A percentile compares a stretch with the other conserved stretches of the same genome.
Evolutionary conservation across 2,797 vertebrate species (phyloP).

Genomic region (Peromyscus nudipes): DNA sequence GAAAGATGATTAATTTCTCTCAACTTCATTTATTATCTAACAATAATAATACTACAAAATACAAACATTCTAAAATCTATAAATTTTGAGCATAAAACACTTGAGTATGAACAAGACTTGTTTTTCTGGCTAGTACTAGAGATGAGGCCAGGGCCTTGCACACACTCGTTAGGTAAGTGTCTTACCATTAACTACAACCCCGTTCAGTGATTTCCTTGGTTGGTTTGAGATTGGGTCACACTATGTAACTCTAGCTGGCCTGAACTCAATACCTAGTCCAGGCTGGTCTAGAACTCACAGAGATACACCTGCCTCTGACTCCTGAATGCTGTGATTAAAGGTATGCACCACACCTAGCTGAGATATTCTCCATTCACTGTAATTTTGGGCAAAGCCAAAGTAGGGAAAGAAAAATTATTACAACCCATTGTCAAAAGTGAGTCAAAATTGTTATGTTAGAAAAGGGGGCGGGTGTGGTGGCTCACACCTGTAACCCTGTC

Average conservation of each 20-base stretch:
- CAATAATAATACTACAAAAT: background rate
- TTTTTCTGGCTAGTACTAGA: background rate
- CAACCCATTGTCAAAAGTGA: slow-evolving; percentile 48
- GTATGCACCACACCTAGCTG: background rate
- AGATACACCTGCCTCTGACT: background rate
- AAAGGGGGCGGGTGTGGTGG: background rate
- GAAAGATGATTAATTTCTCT: background rate
- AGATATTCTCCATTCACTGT: slow-evolving; percentile 36
- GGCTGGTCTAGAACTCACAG: background rate
- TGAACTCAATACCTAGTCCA: background rate
- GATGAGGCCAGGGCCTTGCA: background rate
- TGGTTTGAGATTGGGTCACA: background rate
- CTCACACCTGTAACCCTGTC: background rate
- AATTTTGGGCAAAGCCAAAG: slow-evolving; percentile 52
- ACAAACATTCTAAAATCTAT: slow-evolving; percentile 9
- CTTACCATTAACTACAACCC: background rate
- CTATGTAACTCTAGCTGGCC: background rate
- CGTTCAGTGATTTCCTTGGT: background rate
- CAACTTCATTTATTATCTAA: slow-evolving; percentile 33
- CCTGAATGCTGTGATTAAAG: background rate
- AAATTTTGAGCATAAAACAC: background rate
- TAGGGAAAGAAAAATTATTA: slow-evolving; percentile 42
- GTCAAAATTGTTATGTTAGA: background rate
- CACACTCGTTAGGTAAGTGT: background rate
- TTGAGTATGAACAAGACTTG: background rate